Evolutionary conservation across 1,140 invertebrate species (phyloP), one percentile per base, ranked within the genome.

Genomic region (Akabosia matsudoensis): DNA sequence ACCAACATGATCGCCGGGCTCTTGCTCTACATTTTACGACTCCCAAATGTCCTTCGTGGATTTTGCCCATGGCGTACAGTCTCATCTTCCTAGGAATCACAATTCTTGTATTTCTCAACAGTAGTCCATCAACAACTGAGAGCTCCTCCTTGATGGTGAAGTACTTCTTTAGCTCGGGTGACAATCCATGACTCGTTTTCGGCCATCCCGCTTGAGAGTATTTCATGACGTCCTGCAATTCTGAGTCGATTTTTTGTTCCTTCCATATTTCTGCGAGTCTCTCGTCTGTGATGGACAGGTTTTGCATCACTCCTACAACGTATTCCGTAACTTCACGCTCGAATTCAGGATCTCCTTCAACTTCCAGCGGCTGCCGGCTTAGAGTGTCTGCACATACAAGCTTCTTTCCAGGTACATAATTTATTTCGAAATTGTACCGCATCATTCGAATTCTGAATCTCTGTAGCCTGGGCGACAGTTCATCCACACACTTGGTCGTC

Each of bases 391-490:
- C 83, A 28, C 83, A 75, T 33, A 80, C 54, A 56, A 85, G 76
- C 52, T 81, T 52, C 72, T 79, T 82, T 7, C 84, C 82, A 28
- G 83, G 83, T 56, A 80, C 76, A 79, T 84, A 85, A 26, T 56
- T 61, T 3, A 83, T 74, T 13, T 70, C 72, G 75, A 83, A 84
- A 61, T 81, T 78, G 76, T 83, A 86, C 54, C 82, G 76, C 75
- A 84, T 83, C 13, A 85, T 37, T 18, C 83, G 70, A 7, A 85
- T 73, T 4, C 84, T 78, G 64, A 85, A 83, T 67, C 83, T 56
- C 78, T 86, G 84, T 14, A 86, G 74, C 16, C 84, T 45, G n/a
- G 82, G 80, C 7, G 83, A 82, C 30, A 85, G 77, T 7, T 82
- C 82, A 37, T 84, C 82, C 26, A 84, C 61, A n/a, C 16, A 37